Conservation (phyloP, 2,797 vertebrate species). For the Schizopygopsis pylzovi region DNA sequence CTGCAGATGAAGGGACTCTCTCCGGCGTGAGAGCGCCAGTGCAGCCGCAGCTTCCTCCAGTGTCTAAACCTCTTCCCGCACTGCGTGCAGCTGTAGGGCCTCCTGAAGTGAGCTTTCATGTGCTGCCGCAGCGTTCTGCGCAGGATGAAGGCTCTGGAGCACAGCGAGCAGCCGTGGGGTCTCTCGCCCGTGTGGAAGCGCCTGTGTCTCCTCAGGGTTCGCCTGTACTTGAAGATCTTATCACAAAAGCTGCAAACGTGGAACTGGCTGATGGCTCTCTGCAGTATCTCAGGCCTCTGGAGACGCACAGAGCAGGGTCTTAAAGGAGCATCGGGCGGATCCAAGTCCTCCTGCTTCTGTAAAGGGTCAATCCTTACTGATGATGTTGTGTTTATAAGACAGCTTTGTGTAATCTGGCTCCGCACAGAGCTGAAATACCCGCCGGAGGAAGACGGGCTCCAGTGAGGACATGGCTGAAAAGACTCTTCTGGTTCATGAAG, state of each 20-base stretch:
- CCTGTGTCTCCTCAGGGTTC: neutral
- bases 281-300: neutral
- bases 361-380: neutral
- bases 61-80: too few relatives aligned
- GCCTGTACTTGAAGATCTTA: neutral
- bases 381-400: neutral
- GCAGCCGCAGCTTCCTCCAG: too few relatives aligned
- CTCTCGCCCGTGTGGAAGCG: constrained; percentile 14
- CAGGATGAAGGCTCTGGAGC: too few relatives aligned
- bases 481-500: neutral
- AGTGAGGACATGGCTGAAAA: too few relatives aligned
- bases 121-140: too few relatives aligned
- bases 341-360: neutral
- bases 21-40: too few relatives aligned
- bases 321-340: neutral
- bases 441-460: neutral
- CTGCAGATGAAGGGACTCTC: too few relatives aligned
- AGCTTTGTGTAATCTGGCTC: neutral
- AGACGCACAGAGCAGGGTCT: neutral
- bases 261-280: neutral
- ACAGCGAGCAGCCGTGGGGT: neutral
- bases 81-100: too few relatives aligned
- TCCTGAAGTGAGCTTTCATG: too few relatives aligned
- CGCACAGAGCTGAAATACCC: neutral
- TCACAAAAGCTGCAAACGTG: neutral